Evolutionary conservation across 2,113 vertebrate species (phyloP).

Genomic region (Channa maculata): DNA sequence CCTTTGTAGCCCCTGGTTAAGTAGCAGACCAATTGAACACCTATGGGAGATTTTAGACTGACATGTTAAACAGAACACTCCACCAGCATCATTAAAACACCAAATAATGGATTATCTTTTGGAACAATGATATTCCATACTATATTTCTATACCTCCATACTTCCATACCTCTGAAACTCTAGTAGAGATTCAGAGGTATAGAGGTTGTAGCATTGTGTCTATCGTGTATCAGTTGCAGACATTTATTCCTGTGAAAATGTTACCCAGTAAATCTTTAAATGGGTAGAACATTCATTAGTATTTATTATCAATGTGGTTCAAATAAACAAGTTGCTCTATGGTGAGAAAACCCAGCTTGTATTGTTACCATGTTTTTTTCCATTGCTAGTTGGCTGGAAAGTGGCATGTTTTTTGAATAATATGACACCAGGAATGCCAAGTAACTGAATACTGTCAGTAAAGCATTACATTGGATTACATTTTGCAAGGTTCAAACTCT

Average conservation of each 20-base stretch:
- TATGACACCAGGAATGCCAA: not conserved
- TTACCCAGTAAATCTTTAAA: not conserved
- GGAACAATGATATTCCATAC: too few species aligned
- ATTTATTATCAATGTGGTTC: not conserved
- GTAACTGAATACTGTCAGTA: not conserved
- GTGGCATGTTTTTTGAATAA: too few species aligned
- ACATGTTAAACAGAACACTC: too few species aligned
- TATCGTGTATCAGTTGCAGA: not conserved
- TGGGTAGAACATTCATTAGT: not conserved
- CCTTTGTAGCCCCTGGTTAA: too few species aligned
- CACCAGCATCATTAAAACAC: too few species aligned
- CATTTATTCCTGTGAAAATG: not conserved
- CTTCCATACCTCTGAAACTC: too few species aligned
- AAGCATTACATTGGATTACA: not conserved
- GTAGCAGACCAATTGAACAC: too few species aligned
- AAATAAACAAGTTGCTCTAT: slow-evolving; percentile 1
- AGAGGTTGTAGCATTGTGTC: too few species aligned
- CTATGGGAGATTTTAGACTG: too few species aligned
- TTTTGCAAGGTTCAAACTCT: not conserved
- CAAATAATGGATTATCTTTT: too few species aligned
- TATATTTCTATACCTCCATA: too few species aligned
- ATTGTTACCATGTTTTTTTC: not conserved
- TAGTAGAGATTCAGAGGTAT: too few species aligned
- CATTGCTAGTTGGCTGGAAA: not conserved
- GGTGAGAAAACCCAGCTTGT: not conserved